Evolutionary conservation across 2,888 invertebrate species (phyloP), one percentile per base, ranked within the genome.

Genomic region (Desoria tigrina): DNA sequence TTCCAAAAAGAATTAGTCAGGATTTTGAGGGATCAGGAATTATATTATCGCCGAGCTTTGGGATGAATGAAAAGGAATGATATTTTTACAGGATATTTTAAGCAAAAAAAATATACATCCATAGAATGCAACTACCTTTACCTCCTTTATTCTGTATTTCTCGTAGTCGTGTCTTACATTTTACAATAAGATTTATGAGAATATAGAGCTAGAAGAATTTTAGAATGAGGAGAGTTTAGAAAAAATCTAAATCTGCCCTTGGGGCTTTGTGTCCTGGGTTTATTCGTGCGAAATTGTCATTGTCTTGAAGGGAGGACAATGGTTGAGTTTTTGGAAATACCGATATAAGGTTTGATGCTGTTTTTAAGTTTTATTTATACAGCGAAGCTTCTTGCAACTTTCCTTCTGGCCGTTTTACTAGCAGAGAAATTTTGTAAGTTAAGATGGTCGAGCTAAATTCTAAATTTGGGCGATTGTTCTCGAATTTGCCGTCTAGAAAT

Each of bases 201-300:
- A 39, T 39, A 9, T 9, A 39, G 9, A 9, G 16, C 39, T 39
- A 32, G 6, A 32, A 32, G 32, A 32, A 4, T 32, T 32, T 32
- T 32, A 4, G 32, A 32, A 4, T 32, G 4, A 7, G 32, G 32
- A 32, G 32, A 32, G n/a, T 32, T 32, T 11, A n/a, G 21, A 45
- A 21, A 45, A 21, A 45, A 16, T 6, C 9, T 18, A 18, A 45
- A 45, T 6, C 45, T 45, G 6, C 9, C 45, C 45, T 21, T 4
- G 45, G 21, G 45, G 45, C 45, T 45, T 45, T 39, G 39, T 9
- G 16, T 16, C 4, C 4, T 21, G 45, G 6, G 45, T 32, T 32
- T 32, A 11, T 32, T 45, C 45, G 45, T 45, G 45, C 45, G 21
- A 45, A 45, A 45, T 45, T 45, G 45, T 45, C 45, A 45, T 45